These are phyloP conservation scores for Leucophora obtusa DNA, from an alignment of 2,888 invertebrate genomes.

Conservation along the genomic window DNA sequence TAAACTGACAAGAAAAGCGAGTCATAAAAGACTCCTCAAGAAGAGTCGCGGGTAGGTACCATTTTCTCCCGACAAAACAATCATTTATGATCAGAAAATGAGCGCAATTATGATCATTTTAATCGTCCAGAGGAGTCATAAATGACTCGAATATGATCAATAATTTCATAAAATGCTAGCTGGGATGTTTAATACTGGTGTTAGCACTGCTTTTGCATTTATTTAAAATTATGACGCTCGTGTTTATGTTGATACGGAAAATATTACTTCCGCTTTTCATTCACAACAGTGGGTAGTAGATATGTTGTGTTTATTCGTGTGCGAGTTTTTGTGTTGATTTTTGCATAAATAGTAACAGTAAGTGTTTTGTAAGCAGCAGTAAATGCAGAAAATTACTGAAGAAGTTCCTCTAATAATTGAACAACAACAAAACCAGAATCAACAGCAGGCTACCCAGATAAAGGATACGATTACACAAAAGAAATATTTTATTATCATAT, in stretches of 20 bases:
- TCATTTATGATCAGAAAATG: no score
- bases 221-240: conserved; percentile 53
- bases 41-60: no score
- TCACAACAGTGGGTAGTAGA: conserved; percentile 13
- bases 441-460: conserved; percentile 23
- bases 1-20: no score
- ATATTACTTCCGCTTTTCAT: conserved; percentile 59
- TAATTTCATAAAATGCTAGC: no score
- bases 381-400: conserved; percentile 38
- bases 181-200: no score
- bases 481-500: conserved; percentile 25
- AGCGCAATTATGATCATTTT: no score
- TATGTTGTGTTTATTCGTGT: conserved; percentile 13
- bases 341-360: conserved; percentile 34
- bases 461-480: conserved; percentile 39
- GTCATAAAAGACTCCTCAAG: no score
- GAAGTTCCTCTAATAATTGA: conserved; percentile 37
- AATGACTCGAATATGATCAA: no score
- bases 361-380: conserved; percentile 57
- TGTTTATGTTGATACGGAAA: conserved; percentile 60
- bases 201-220: conserved; percentile 45
- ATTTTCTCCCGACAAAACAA: no score
- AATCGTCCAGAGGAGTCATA: no score
- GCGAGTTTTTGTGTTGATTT: background rate
- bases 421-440: conserved; percentile 19